Conservation (phyloP, 2,797 vertebrate genomes). For the Acanthopagrus latus region DNA sequence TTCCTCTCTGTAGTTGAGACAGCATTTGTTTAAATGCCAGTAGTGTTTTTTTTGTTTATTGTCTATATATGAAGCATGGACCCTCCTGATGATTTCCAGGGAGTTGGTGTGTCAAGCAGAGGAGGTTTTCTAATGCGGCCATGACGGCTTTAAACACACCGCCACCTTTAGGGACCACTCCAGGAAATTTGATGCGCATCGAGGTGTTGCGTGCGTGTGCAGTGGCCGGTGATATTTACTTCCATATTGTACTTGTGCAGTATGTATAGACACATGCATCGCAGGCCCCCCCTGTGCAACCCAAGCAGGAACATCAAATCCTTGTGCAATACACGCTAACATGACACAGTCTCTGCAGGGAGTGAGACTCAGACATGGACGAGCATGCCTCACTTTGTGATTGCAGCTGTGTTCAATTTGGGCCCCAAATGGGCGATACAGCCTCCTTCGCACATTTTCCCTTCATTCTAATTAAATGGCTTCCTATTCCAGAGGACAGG, state of each 20-base stretch:
- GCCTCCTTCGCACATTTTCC: constrained; percentile 39
- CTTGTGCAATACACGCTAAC: constrained; percentile 43
- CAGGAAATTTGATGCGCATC: constrained; percentile 31
- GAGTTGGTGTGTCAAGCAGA: constrained; percentile 15
- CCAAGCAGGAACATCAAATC: constrained; percentile 45
- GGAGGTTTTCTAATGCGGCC: constrained; percentile 45
- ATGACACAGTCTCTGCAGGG: constrained; percentile 46
- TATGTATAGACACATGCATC: neutral
- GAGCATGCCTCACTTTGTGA: constrained; percentile 60
- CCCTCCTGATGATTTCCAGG: constrained; percentile 7
- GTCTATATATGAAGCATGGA: neutral
- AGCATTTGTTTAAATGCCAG: too few relatives aligned
- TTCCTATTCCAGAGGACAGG: constrained; percentile 31
- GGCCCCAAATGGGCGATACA: constrained; percentile 57
- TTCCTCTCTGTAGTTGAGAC: neutral
- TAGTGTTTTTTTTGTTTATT: too few relatives aligned
- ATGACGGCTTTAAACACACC: constrained; percentile 33
- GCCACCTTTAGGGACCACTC: constrained; percentile 18
- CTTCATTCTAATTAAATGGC: constrained; percentile 46
- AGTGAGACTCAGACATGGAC: constrained; percentile 33
- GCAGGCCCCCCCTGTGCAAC: constrained; percentile 9
- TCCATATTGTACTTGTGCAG: neutral
- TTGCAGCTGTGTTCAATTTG: constrained; percentile 71
- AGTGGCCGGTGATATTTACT: constrained; percentile 11
- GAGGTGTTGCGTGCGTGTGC: neutral